These are phyloP conservation scores for Ceratina calcarata DNA, from an alignment of 1,140 invertebrate genomes.

Conservation along the genomic window DNA sequence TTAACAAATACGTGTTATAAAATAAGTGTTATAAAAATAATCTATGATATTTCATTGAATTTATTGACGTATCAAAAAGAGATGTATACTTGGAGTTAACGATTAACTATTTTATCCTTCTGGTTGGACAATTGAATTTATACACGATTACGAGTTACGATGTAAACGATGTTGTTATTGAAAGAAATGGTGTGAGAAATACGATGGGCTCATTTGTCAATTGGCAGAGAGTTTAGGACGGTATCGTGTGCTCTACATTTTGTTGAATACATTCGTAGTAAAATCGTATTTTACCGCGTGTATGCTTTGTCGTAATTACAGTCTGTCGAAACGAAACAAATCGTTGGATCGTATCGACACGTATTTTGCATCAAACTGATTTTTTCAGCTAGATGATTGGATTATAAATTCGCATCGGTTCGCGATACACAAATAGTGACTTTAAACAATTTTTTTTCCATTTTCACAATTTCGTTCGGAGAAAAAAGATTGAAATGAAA, in stretches of 20 bases:
- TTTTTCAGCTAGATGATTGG: not conserved
- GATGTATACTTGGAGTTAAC: too few species aligned
- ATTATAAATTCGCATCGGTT: not conserved
- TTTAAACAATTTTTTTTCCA: too few species aligned
- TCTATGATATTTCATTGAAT: too few species aligned
- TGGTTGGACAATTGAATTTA: too few species aligned
- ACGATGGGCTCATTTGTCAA: slow-evolving; percentile 11
- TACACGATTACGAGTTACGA: too few species aligned
- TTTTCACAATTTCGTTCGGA: too few species aligned
- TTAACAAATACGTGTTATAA: too few species aligned
- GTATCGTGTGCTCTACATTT: not conserved
- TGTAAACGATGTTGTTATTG: slow-evolving; percentile 18
- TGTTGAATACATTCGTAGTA: too few species aligned
- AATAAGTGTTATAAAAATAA: too few species aligned
- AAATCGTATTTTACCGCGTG: not conserved
- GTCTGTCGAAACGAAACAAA: slow-evolving; percentile 25
- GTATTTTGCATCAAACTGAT: not conserved
- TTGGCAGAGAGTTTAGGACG: not conserved
- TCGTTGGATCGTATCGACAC: not conserved
- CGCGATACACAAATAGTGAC: not conserved
- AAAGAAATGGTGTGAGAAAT: slow-evolving; percentile 44
- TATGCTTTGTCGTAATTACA: slow-evolving; percentile 48
- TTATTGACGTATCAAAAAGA: too few species aligned
- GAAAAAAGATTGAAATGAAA: too few species aligned
- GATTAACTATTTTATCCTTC: too few species aligned